phyloP scores from a whole-genome alignment of 2,113 vertebrate genomes.

The Cichladusa arquata region DNA sequence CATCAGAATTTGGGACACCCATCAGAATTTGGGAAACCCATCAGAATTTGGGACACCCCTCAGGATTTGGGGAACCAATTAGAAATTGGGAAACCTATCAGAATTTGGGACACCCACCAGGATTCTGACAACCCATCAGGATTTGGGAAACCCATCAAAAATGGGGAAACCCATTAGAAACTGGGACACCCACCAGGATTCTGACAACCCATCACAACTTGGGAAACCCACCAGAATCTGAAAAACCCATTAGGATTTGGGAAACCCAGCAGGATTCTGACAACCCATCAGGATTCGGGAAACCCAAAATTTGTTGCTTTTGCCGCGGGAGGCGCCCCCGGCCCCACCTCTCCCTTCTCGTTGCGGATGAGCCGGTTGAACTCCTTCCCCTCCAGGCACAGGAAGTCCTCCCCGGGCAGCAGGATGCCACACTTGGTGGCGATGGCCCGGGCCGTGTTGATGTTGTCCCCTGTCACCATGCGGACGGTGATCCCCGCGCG shows the following conservation, averaged over 20 bases:
- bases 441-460: conserved; percentile 96
- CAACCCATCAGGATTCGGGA: too few species aligned
- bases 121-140: accelerated
- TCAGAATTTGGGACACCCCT: accelerated
- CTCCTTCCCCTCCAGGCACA: conserved; percentile 95
- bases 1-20: too few species aligned
- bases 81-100: too few species aligned
- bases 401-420: conserved; percentile 87
- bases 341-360: conserved; percentile 90
- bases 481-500: conserved; percentile 92
- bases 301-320: too few species aligned
- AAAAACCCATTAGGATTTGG: too few species aligned
- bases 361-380: conserved; percentile 97
- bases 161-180: accelerated
- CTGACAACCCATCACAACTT: too few species aligned
- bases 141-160: neutral
- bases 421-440: conserved; percentile 96
- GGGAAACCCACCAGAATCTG: too few species aligned
- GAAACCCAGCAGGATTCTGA: too few species aligned
- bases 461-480: conserved; percentile 98
- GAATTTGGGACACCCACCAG: accelerated
- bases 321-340: too few species aligned
- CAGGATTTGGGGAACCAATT: accelerated
- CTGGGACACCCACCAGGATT: neutral
- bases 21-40: too few species aligned